Evolutionary conservation across 2,113 vertebrate genomes (phyloP).

Genomic region (Vanacampus margaritifer): DNA sequence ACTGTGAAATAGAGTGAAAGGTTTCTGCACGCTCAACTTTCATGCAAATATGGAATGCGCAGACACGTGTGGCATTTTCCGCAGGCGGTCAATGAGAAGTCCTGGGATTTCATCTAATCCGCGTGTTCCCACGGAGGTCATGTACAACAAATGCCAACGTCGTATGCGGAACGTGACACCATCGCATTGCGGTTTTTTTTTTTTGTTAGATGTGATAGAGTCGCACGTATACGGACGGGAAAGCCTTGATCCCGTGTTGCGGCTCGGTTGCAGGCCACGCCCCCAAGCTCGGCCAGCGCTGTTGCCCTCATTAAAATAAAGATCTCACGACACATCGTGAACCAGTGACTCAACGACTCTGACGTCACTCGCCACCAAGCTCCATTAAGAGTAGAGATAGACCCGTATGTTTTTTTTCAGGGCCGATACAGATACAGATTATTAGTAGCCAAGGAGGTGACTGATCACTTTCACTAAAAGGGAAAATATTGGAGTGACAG

Average conservation of each 20-base stretch:
- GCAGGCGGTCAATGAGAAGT: neutral
- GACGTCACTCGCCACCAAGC: neutral
- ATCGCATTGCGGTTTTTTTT: neutral
- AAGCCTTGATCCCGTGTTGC: neutral
- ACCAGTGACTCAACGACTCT: neutral
- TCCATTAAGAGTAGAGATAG: neutral
- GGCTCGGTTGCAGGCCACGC: neutral
- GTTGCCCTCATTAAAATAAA: slow-evolving; percentile 6
- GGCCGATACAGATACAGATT: no score
- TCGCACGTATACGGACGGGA: neutral
- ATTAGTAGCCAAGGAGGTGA: no score
- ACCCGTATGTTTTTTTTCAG: no score
- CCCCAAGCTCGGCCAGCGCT: neutral
- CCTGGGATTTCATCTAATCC: slow-evolving; percentile 19
- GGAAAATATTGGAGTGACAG: no score
- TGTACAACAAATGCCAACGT: slow-evolving; percentile 11
- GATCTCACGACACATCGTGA: neutral
- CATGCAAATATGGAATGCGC: slow-evolving; percentile 21
- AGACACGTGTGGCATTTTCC: slow-evolving; percentile 11
- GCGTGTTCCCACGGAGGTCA: neutral
- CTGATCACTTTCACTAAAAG: no score
- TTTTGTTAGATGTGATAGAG: neutral
- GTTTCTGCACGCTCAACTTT: slow-evolving; percentile 4
- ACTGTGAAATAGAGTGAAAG: slow-evolving; percentile 8
- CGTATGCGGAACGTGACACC: neutral